A percentile compares a stretch with the other conserved stretches of the same genome.
Conservation (phyloP, 2,113 vertebrate genomes). For the Amphilophus citrinellus region DNA sequence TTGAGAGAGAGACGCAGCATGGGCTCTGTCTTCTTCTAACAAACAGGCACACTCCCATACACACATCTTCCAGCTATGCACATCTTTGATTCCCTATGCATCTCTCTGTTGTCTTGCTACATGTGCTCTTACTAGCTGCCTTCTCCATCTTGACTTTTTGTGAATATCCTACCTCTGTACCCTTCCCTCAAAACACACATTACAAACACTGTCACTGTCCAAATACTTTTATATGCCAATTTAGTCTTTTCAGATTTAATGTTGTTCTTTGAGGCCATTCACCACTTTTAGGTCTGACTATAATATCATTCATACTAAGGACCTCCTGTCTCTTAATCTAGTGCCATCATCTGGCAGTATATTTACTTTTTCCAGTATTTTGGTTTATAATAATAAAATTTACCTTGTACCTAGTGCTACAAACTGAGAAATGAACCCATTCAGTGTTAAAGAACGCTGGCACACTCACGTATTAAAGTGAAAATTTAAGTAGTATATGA, state of each 20-base stretch:
- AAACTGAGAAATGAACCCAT: not conserved
- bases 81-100: conserved; percentile 7
- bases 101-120: not conserved
- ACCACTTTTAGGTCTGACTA: not conserved
- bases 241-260: not conserved
- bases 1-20: conserved; percentile 3
- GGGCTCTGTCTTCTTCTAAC: not conserved
- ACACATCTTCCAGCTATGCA: not conserved
- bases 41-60: not conserved
- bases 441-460: not conserved
- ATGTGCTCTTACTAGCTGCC: not conserved
- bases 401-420: not conserved
- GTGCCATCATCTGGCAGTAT: not conserved
- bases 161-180: not conserved
- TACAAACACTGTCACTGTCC: not conserved
- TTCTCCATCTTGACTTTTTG: not conserved
- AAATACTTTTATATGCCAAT: not conserved
- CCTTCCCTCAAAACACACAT: not conserved
- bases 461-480: not conserved
- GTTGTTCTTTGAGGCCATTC: not conserved
- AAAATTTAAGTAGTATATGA: not conserved
- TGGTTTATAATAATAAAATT: no score
- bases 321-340: not conserved
- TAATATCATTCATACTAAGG: not conserved
- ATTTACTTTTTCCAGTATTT: not conserved